These are phyloP conservation scores for Lindbergichthys nudifrons DNA, from an alignment of 2,797 vertebrate species.

Conservation along the genomic window DNA sequence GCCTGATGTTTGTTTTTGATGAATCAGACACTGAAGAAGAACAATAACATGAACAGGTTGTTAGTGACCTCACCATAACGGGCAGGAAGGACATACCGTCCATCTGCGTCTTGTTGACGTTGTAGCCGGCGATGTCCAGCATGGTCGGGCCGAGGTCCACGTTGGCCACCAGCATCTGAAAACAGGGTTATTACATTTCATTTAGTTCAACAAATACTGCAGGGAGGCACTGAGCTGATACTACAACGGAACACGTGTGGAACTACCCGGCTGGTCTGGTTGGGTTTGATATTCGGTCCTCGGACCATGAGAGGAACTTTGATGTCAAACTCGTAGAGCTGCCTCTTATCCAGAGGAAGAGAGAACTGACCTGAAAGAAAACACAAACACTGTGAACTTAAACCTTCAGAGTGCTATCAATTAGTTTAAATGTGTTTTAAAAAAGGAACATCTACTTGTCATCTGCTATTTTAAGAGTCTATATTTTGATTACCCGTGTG, in stretches of 20 bases:
- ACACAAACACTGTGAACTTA: background rate
- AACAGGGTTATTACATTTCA: background rate
- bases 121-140: constrained; percentile 93
- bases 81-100: constrained; percentile 94
- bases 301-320: constrained; percentile 94
- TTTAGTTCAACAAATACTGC: background rate
- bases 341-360: constrained; percentile 95
- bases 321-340: constrained; percentile 98
- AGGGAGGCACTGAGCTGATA: background rate
- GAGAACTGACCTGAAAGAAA: constrained; percentile 93
- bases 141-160: constrained; percentile 97
- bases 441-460: too few species aligned
- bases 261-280: constrained; percentile 94
- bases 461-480: too few species aligned
- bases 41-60: background rate
- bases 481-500: constrained; percentile 88
- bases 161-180: constrained; percentile 92
- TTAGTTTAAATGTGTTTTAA: too few species aligned
- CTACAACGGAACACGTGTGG: background rate
- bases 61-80: constrained; percentile 85
- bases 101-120: constrained; percentile 93
- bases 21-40: background rate
- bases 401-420: background rate
- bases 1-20: background rate
- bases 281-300: constrained; percentile 94